These are phyloP conservation scores for Solenopsis fugax DNA, from an alignment of 1,140 invertebrate species.

Conservation along the genomic window DNA sequence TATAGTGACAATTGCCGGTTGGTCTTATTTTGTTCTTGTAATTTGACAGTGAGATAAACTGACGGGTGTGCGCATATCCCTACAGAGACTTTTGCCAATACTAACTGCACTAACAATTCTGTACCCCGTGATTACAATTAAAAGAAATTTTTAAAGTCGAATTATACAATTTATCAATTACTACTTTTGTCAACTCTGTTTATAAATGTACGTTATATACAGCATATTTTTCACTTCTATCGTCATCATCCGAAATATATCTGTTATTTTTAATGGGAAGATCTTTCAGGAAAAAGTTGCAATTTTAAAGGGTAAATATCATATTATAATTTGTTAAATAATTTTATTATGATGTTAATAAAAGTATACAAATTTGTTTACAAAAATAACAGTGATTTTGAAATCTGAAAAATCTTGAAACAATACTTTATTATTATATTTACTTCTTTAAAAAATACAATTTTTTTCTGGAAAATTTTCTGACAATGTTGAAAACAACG, in stretches of 20 bases:
- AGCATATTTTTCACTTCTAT: neutral
- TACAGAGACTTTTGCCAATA: neutral
- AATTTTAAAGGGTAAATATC: neutral
- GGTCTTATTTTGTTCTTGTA: neutral
- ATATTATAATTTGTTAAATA: neutral
- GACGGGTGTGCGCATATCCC: neutral
- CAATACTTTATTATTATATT: neutral
- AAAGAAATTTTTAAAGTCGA: neutral
- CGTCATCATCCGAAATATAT: neutral
- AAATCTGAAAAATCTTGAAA: neutral
- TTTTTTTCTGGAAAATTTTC: neutral
- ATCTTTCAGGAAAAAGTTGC: neutral
- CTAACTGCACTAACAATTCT: conserved; percentile 3
- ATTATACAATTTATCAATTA: conserved; percentile 1
- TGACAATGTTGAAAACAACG: neutral
- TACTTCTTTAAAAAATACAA: neutral
- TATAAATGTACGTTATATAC: neutral
- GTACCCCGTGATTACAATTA: neutral
- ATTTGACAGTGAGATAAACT: neutral
- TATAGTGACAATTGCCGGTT: neutral
- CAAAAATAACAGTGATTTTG: neutral
- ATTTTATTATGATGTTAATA: neutral
- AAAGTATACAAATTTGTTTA: neutral
- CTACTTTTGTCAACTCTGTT: neutral
- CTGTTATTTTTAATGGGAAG: conserved; percentile 16